Conservation (phyloP, 2,797 vertebrate genomes). For the Mallotus villosus region DNA sequence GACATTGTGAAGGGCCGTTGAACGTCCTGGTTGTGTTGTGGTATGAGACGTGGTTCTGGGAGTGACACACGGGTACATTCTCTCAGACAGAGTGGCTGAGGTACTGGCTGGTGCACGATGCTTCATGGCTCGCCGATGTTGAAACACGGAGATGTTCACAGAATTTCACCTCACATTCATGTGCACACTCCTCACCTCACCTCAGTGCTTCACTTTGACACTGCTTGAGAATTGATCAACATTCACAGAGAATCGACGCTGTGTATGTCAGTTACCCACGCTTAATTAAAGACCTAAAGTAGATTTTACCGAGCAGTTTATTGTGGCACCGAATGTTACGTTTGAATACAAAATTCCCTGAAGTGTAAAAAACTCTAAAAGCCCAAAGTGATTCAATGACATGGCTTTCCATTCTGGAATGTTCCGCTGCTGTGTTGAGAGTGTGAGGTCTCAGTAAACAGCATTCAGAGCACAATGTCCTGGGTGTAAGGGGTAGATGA, state of each 20-base stretch:
- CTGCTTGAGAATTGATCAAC: neutral
- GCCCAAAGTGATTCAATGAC: neutral
- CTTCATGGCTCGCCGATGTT: slow-evolving; percentile 17
- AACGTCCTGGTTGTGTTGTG: too few species aligned
- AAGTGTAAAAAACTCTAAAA: neutral
- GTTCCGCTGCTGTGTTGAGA: slow-evolving; percentile 21
- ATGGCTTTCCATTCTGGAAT: slow-evolving; percentile 22
- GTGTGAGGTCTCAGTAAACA: slow-evolving; percentile 27
- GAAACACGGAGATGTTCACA: slow-evolving; percentile 24
- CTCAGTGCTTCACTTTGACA: slow-evolving; percentile 1
- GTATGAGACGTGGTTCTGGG: neutral
- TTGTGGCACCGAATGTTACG: neutral
- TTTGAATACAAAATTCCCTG: neutral
- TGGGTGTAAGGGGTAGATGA: slow-evolving; percentile 32
- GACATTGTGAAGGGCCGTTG: neutral
- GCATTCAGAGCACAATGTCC: slow-evolving; percentile 27
- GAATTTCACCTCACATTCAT: slow-evolving; percentile 25
- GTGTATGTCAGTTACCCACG: neutral
- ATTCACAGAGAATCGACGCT: neutral
- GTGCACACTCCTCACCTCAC: slow-evolving; percentile 23
- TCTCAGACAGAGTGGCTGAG: neutral
- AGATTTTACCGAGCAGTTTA: neutral
- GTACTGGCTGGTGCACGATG: neutral
- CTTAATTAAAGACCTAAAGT: neutral
- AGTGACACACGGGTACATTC: neutral